These are phyloP conservation scores for Pristionchus exspectatus DNA, from an alignment of 2,888 invertebrate species.

Conservation along the genomic window DNA sequence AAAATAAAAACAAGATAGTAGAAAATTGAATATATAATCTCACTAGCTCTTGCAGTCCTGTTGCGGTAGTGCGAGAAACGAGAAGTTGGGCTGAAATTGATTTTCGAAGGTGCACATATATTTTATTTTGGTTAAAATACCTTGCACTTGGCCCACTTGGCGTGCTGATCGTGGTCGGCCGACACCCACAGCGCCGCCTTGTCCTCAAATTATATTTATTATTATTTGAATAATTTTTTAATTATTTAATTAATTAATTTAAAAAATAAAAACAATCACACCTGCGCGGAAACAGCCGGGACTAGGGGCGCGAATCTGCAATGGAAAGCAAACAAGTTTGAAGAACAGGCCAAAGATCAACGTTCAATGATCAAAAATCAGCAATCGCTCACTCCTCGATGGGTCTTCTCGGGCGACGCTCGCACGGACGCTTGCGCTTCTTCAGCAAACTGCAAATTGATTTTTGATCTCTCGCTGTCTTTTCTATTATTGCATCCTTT, in stretches of 20 bases:
- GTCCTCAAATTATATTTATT: background rate
- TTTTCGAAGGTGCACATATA: background rate
- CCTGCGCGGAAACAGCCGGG: constrained; percentile 35
- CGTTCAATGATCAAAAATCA: background rate
- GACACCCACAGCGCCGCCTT: constrained; percentile 41
- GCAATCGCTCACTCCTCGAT: background rate
- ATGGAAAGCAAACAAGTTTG: background rate
- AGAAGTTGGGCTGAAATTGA: background rate
- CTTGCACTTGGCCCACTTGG: constrained; percentile 29
- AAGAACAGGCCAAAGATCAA: background rate
- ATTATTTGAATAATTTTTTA: too few relatives aligned
- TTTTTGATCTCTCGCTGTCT: background rate
- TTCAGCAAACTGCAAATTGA: background rate
- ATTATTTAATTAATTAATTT: background rate
- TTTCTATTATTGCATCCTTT: background rate
- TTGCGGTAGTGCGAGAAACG: background rate
- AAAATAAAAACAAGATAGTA: background rate
- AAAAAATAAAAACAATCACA: background rate
- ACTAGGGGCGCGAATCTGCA: constrained; percentile 5
- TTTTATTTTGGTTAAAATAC: background rate
- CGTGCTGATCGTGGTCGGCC: background rate
- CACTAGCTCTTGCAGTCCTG: background rate
- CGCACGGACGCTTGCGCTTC: background rate
- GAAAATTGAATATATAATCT: background rate
- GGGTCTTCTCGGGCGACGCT: background rate